Conservation (phyloP, 2,797 vertebrate genomes). For the Siniperca scherzeri region DNA sequence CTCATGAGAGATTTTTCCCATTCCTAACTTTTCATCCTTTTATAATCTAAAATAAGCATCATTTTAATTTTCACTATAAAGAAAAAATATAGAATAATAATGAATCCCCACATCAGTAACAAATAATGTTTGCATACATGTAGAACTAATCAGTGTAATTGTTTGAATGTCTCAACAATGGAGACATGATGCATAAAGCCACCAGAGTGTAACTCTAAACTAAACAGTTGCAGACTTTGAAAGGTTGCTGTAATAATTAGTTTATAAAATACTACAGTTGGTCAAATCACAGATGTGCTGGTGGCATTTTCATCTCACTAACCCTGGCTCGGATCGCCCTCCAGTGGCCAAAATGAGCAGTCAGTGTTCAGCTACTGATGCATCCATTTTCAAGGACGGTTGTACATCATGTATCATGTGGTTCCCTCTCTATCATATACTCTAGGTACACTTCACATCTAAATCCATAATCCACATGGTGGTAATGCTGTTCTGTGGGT, state of each 20-base stretch:
- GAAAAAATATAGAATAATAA: neutral
- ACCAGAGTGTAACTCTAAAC: neutral
- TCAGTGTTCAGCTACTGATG: neutral
- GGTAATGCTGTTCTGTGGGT: neutral
- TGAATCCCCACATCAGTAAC: neutral
- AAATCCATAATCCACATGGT: neutral
- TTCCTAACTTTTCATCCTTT: neutral
- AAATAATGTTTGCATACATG: neutral
- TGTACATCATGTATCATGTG: neutral
- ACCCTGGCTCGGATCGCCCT: constrained; percentile 36
- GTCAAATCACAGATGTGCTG: neutral
- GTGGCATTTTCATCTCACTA: neutral
- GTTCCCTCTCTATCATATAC: neutral
- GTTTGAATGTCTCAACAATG: neutral
- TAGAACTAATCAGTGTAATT: neutral
- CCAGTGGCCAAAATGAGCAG: constrained; percentile 44
- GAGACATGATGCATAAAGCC: neutral
- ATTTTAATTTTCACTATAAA: neutral
- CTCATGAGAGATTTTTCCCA: neutral
- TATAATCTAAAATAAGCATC: neutral
- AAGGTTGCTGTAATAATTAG: no score
- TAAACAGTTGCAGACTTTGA: neutral
- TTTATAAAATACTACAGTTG: neutral
- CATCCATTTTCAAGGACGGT: neutral
- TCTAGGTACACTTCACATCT: neutral